phyloP scores from a whole-genome alignment of 2,888 invertebrate species.

The Melanostoma scalare region DNA sequence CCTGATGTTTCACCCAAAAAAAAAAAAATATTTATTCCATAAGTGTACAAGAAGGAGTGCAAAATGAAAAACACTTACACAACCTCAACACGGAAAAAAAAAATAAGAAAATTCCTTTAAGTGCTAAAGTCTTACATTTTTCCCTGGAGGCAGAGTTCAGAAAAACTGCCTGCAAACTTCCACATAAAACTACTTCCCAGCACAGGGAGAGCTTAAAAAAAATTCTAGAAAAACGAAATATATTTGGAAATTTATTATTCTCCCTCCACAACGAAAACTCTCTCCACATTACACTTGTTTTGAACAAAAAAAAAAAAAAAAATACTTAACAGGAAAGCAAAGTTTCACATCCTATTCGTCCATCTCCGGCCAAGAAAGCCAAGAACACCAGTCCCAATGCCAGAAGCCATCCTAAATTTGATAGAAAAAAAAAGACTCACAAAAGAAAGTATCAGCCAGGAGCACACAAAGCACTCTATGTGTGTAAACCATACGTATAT shows the following conservation, averaged over 20 bases:
- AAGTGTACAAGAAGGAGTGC: slow-evolving; percentile 21
- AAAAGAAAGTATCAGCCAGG: slow-evolving; percentile 69
- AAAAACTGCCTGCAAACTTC: slow-evolving; percentile 63
- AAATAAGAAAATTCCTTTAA: slow-evolving; percentile 50
- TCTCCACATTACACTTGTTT: slow-evolving; percentile 34
- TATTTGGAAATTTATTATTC: slow-evolving; percentile 60
- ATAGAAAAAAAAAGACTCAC: slow-evolving; percentile 73
- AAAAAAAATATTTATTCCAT: slow-evolving; percentile 1
- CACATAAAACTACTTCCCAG: slow-evolving; percentile 59
- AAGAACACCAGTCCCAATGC: slow-evolving; percentile 40
- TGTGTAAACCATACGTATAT: slow-evolving; percentile 16
- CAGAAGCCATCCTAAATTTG: slow-evolving; percentile 73
- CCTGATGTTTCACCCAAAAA: neutral
- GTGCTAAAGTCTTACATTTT: slow-evolving; percentile 41
- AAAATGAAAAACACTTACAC: slow-evolving; percentile 67
- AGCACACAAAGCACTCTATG: slow-evolving; percentile 10
- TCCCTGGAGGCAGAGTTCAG: slow-evolving; percentile 11
- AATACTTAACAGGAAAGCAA: slow-evolving; percentile 75
- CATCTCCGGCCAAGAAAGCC: slow-evolving; percentile 39
- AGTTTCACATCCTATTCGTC: slow-evolving; percentile 58
- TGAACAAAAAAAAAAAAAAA: slow-evolving; percentile 70
- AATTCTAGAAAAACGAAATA: slow-evolving; percentile 72
- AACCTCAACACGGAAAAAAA: too few species aligned
- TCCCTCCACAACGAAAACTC: slow-evolving; percentile 27
- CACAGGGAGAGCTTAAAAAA: slow-evolving; percentile 71